Evolutionary conservation across 2,888 invertebrate genomes (phyloP), one percentile per base, ranked within the genome.

Genomic region (Tortrix viridana): DNA sequence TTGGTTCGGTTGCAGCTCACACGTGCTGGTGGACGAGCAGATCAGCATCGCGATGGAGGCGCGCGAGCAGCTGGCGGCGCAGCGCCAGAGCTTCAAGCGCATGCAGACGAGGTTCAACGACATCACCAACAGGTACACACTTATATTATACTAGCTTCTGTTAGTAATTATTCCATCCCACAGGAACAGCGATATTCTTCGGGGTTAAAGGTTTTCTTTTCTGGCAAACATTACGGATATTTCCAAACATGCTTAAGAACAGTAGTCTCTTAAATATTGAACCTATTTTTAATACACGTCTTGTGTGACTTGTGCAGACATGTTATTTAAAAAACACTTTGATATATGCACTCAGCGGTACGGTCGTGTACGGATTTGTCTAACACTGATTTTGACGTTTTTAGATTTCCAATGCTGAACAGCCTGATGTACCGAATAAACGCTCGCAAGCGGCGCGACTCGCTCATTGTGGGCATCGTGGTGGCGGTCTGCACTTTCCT

Each of bases 41-140:
- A 98, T 99, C 71, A 96, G 96, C 79, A 98, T 99, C 84, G 99
- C 99, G 58, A 96, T 99, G 93, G 98, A 98, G 80, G 98, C 99
- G 3, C 96, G 98, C 74, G 99, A 99, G 71, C 97, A 98, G 85
- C 93, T 99, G 72, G 93, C 96, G 44, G 95, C 95, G 14, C 99
- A 99, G 85, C 94, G 98, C 57, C 96, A 96, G 68, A 95, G 97
- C 12, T 96, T 99, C 80, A 97, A 98, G 80, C 94, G 96, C 47
- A 95, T 99, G 77, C 97, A 98, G 87, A 98, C 97, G 7, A 95
- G 97, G 73, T 96, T 99, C 84, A 98, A 98, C 78, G 96, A 98
- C 79, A 95, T 99, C 73, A 96, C 98, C 7, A 98, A 98, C 86
- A 94, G 96, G 92, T 92, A 72, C n/a, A n/a, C n/a, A n/a, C n/a